phyloP scores from a whole-genome alignment of 2,888 invertebrate genomes.

The Heliconius ismenius region DNA sequence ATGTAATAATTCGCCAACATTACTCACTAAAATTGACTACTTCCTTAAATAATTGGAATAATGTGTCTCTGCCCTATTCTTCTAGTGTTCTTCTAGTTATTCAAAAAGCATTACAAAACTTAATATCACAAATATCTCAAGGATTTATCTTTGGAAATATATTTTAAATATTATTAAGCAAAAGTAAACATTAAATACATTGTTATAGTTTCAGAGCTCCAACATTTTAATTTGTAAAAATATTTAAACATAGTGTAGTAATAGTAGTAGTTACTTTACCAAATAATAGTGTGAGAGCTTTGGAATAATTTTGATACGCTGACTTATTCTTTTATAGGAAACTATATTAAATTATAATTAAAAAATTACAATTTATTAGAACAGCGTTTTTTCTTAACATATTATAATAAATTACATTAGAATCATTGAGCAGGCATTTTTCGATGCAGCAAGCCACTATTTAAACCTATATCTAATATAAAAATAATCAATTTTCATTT shows the following conservation, averaged over 20 bases:
- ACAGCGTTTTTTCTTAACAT: not conserved
- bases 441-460: not conserved
- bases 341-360: not conserved
- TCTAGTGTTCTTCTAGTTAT: not conserved
- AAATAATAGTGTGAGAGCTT: not conserved
- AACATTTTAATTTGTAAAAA: not conserved
- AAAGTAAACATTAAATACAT: not conserved
- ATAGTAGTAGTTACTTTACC: not conserved
- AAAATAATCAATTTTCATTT: not conserved
- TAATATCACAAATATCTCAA: slow-evolving; percentile 5
- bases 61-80: not conserved
- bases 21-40: not conserved
- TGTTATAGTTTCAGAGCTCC: not conserved
- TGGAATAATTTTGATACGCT: not conserved
- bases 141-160: not conserved
- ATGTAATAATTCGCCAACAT: not conserved
- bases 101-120: not conserved
- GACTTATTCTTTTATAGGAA: not conserved
- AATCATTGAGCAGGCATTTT: slow-evolving; percentile 14
- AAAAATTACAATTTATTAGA: not conserved
- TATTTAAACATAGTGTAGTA: not conserved
- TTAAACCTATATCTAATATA: no score
- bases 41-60: slow-evolving; percentile 16
- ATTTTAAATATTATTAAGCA: not conserved
- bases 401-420: not conserved